Base-by-base conservation (phyloP, 2,888 invertebrate species). In the Diaphora mendica region DNA sequence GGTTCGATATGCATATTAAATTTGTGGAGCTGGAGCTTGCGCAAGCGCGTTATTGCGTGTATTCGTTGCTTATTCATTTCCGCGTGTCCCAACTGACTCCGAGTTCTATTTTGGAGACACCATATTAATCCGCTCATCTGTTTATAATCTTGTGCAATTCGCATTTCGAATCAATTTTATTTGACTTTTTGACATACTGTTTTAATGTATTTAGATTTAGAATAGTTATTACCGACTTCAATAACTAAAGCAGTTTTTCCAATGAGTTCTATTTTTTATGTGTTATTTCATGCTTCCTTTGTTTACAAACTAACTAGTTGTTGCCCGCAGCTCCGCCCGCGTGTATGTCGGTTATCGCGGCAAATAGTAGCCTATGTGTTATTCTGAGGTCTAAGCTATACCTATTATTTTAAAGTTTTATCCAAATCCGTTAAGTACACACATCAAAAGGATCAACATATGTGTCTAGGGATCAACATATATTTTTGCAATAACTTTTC, bases 31-130 rank as follows among this genome's bases (percentile, higher is more conserved):
- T 23, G 59, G 23, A 62, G 55, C 11, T 59, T 62, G 70, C 64
- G 44, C 70, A 71, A 67, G 30, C 55, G 76, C 73, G 76, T 55
- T 77, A 70, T 67, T 59, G 80, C 82, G 85, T 82, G 83, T 84
- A 87, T 87, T 88, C 86, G 85, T 82, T 82, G 82, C 84, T 79
- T 78, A 84, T 85, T 78, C 89, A 89, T 91, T 94, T 94, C 94
- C 94, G 93, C 92, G 86, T 93, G 91, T 91, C 90, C 83, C 89
- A 79, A 85, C 75, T 78, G 77, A 70, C 62, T 84, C 72, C 81
- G 77, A 71, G 86, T 86, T 89, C 93, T 93, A 93, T 93, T 93
- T 93, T 89, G 82, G 89, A 89, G 81, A 80, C 85, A 74, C 77
- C 77, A 69, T 79, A 76, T 76, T 71, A 81, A 82, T 80, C 85